Conservation (phyloP, 92 coral and sea anemone species). For the Nematostella vectensis region DNA sequence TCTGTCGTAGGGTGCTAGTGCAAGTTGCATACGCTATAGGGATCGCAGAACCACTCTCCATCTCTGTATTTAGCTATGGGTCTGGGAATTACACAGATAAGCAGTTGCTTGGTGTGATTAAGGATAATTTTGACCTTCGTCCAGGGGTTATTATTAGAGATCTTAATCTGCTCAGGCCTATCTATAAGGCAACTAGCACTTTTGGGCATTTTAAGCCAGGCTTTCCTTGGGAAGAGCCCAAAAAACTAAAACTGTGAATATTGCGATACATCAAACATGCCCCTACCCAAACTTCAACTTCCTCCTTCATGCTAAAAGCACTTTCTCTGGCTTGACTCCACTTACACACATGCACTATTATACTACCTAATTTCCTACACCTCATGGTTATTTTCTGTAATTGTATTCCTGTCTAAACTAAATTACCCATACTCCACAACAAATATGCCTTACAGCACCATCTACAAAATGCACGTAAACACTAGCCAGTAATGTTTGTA, state of each 20-base stretch:
- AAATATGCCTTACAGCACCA: too few relatives aligned
- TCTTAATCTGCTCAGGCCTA: slow-evolving; percentile 76
- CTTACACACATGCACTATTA: too few relatives aligned
- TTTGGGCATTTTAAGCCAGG: slow-evolving; percentile 99
- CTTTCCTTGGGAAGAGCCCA: slow-evolving; percentile 91
- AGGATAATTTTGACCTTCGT: slow-evolving; percentile 76
- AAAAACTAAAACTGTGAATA: slow-evolving; percentile 46
- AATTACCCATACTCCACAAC: too few relatives aligned
- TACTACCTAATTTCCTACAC: too few relatives aligned
- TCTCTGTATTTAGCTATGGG: slow-evolving; percentile 77
- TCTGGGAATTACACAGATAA: slow-evolving; percentile 66
- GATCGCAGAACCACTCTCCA: slow-evolving; percentile 70
- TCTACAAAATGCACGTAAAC: too few relatives aligned
- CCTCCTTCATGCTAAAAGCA: too few relatives aligned
- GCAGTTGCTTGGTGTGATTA: slow-evolving; percentile 47
- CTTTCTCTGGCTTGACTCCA: too few relatives aligned
- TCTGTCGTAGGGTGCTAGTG: slow-evolving; percentile 60
- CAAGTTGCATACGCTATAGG: slow-evolving; percentile 85
- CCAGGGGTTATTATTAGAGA: slow-evolving; percentile 81
- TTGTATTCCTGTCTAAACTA: too few relatives aligned
- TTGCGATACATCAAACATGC: too few relatives aligned
- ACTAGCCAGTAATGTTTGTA: too few relatives aligned
- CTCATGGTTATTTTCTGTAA: too few relatives aligned
- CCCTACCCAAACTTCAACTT: too few relatives aligned
- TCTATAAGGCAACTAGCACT: slow-evolving; percentile 65